Evolutionary conservation across 2,113 vertebrate genomes (phyloP).

Genomic region (Rattus rattus): DNA sequence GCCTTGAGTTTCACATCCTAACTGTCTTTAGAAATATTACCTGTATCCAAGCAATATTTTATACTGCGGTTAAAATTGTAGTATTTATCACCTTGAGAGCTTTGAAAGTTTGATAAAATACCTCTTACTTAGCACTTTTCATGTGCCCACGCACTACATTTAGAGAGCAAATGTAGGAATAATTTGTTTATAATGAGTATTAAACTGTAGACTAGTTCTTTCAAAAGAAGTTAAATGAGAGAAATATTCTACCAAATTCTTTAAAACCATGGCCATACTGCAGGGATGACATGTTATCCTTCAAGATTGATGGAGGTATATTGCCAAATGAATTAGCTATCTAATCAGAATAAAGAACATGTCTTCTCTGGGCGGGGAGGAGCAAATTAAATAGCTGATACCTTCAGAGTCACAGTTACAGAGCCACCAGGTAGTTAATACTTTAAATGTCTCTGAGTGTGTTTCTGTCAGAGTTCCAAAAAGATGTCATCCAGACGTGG

Average conservation of each 20-base stretch:
- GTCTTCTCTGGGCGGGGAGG: conserved; percentile 26
- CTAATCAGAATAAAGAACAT: conserved; percentile 43
- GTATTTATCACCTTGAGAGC: conserved; percentile 10
- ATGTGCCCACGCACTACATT: background rate
- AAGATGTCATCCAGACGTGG: background rate
- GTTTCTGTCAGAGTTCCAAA: background rate
- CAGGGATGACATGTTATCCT: background rate
- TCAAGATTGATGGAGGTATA: conserved; percentile 24
- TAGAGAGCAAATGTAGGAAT: conserved; percentile 18
- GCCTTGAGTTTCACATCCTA: conserved; percentile 25
- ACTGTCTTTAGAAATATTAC: conserved; percentile 9
- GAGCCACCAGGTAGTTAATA: conserved; percentile 28
- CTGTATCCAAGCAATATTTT: conserved; percentile 37
- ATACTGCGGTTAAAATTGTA: background rate
- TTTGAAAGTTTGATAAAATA: conserved; percentile 63
- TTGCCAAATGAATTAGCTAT: conserved; percentile 39
- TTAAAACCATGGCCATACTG: background rate
- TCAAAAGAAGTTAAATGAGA: conserved; percentile 6
- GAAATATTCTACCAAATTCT: conserved; percentile 13
- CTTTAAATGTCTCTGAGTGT: background rate
- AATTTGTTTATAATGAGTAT: conserved; percentile 39
- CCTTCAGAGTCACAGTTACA: conserved; percentile 11
- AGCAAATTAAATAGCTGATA: conserved; percentile 35
- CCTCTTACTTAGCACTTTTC: conserved; percentile 26
- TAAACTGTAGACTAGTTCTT: conserved; percentile 25